Evolutionary conservation across 1,140 invertebrate genomes (phyloP).

Genomic region (Eriocheir sinensis): DNA sequence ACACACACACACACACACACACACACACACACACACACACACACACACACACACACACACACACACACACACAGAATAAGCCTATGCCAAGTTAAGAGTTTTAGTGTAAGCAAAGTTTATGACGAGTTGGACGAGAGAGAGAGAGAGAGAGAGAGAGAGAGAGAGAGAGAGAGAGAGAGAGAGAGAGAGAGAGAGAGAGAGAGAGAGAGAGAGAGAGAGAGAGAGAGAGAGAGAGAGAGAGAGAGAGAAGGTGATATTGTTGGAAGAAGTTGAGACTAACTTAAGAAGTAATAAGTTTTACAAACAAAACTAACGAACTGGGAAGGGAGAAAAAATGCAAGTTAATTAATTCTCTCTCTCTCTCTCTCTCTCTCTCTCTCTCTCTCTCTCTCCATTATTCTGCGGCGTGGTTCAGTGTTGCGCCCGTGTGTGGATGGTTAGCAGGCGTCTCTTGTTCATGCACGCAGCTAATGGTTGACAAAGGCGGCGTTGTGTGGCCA

Average conservation of each 20-base stretch:
- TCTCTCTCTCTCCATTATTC: neutral
- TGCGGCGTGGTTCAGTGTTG: too few species aligned
- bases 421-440: too few species aligned
- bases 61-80: slow-evolving; percentile 30
- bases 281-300: neutral
- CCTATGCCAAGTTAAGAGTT: too few species aligned
- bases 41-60: slow-evolving; percentile 43
- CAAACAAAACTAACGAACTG: neutral
- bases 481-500: too few species aligned
- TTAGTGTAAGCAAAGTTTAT: too few species aligned
- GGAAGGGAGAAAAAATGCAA: neutral
- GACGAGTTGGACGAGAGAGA: too few species aligned
- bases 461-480: too few species aligned
- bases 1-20: slow-evolving; percentile 51
- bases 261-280: neutral
- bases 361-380: slow-evolving; percentile 22
- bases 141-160: too few species aligned
- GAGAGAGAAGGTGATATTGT: neutral
- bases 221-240: too few species aligned
- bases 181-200: neutral
- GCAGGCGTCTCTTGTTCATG: too few species aligned
- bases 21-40: slow-evolving; percentile 46
- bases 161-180: too few species aligned
- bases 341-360: neutral
- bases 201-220: neutral